Conservation (phyloP, 1,140 invertebrate genomes). For the Neotoxoptera formosana region DNA sequence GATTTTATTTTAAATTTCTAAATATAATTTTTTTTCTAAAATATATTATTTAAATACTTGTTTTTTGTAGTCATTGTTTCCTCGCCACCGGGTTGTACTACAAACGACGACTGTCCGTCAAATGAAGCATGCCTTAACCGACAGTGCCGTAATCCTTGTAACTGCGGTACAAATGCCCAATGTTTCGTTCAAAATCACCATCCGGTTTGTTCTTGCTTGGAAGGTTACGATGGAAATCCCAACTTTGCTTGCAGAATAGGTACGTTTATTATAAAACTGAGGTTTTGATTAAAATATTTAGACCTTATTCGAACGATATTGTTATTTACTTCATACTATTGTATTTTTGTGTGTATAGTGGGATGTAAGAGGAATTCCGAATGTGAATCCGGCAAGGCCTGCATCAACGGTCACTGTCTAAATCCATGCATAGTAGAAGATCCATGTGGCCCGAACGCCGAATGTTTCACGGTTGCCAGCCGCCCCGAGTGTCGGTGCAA, state of each 20-base stretch:
- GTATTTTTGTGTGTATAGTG: constrained; percentile 63
- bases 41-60: not conserved
- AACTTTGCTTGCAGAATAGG: constrained; percentile 76
- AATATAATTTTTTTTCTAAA: constrained; percentile 5
- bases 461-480: constrained; percentile 81
- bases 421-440: constrained; percentile 81
- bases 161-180: constrained; percentile 83
- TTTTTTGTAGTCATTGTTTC: constrained; percentile 68
- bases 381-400: constrained; percentile 80
- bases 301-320: not conserved
- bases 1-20: constrained; percentile 40
- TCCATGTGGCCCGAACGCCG: constrained; percentile 83
- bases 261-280: constrained; percentile 59
- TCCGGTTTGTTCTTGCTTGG: constrained; percentile 83
- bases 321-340: not conserved
- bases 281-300: not conserved
- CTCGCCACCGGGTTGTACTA: constrained; percentile 75
- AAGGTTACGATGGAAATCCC: constrained; percentile 85
- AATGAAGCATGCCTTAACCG: constrained; percentile 84
- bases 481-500: constrained; percentile 80
- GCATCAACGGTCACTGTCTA: constrained; percentile 83
- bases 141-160: constrained; percentile 85
- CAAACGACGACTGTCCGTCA: constrained; percentile 78
- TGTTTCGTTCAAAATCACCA: constrained; percentile 84
- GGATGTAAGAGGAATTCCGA: constrained; percentile 82